phyloP scores from a whole-genome alignment of 2,797 vertebrate species.

The Lutjanus argentimaculatus region DNA sequence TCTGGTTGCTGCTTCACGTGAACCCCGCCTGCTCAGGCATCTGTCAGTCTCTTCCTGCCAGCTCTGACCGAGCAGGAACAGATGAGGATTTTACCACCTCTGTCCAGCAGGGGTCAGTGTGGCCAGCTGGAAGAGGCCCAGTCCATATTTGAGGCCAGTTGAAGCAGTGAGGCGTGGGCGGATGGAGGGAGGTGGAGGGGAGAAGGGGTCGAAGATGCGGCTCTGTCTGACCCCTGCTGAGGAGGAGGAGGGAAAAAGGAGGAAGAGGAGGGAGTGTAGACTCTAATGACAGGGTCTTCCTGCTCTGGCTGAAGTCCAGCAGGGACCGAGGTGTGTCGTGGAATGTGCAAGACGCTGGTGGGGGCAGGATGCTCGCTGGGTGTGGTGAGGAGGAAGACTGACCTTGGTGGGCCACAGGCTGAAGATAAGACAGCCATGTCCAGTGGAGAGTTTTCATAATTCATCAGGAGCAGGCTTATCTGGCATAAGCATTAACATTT shows the following conservation, averaged over 20 bases:
- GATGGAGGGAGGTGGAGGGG: not conserved
- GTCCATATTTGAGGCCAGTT: not conserved
- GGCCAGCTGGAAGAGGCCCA: slow-evolving; percentile 18
- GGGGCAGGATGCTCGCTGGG: slow-evolving; percentile 65
- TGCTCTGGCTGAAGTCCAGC: slow-evolving; percentile 36
- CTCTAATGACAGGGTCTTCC: slow-evolving; percentile 39
- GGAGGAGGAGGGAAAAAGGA: slow-evolving; percentile 6
- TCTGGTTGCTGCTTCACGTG: slow-evolving; percentile 9
- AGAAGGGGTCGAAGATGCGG: slow-evolving; percentile 39
- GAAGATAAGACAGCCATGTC: slow-evolving; percentile 1
- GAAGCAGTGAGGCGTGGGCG: slow-evolving; percentile 11
- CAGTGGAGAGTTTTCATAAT: not conserved
- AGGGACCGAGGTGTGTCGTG: slow-evolving; percentile 36
- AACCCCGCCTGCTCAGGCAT: slow-evolving; percentile 21
- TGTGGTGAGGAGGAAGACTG: slow-evolving; percentile 54
- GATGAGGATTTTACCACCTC: not conserved
- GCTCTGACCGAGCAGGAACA: slow-evolving; percentile 13
- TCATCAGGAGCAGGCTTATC: not conserved
- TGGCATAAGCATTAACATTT: not conserved
- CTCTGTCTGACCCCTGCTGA: slow-evolving; percentile 33
- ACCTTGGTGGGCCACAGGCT: slow-evolving; percentile 25
- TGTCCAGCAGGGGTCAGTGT: slow-evolving; percentile 73
- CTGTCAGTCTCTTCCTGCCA: slow-evolving; percentile 48
- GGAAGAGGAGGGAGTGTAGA: slow-evolving; percentile 7
- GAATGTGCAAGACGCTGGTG: slow-evolving; percentile 50